Percentiles rank a stretch among this genome's conserved stretches.
These are phyloP conservation scores for Lithophane ornitopus DNA, from an alignment of 2,888 invertebrate species.

Conservation along the genomic window DNA sequence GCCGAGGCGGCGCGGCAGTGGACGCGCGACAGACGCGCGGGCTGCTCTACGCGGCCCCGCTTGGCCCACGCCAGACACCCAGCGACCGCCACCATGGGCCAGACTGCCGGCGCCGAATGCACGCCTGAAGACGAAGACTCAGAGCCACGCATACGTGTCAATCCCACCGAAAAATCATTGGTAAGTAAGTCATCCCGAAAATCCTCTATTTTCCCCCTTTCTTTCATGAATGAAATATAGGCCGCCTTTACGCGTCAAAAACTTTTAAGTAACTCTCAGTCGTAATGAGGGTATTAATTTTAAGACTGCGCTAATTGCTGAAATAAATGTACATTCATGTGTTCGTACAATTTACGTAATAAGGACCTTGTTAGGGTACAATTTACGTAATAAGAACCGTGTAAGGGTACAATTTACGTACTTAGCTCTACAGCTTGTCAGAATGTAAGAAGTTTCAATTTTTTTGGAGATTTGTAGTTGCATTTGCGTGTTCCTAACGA, in stretches of 20 bases:
- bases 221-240: conserved; percentile 33
- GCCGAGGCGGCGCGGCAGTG: conserved; percentile 82
- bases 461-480: not conserved
- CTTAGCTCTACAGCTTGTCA: not conserved
- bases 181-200: conserved; percentile 85
- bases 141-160: conserved; percentile 88
- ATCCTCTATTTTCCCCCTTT: conserved; percentile 12
- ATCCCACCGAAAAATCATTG: conserved; percentile 89
- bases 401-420: not conserved
- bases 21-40: conserved; percentile 87
- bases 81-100: conserved; percentile 85
- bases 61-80: conserved; percentile 70
- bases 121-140: conserved; percentile 88
- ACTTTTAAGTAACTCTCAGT: conserved; percentile 33
- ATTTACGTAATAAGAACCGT: conserved; percentile 28
- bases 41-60: conserved; percentile 89
- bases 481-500: conserved; percentile 4
- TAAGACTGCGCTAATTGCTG: conserved; percentile 27
- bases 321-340: conserved; percentile 4
- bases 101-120: conserved; percentile 88
- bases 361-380: not conserved
- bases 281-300: conserved; percentile 34
- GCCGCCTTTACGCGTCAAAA: conserved; percentile 29
- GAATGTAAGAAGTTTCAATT: conserved; percentile 7
- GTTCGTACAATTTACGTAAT: conserved; percentile 38